phyloP scores from a whole-genome alignment of 2,888 invertebrate genomes.

The Lycia hirtaria region DNA sequence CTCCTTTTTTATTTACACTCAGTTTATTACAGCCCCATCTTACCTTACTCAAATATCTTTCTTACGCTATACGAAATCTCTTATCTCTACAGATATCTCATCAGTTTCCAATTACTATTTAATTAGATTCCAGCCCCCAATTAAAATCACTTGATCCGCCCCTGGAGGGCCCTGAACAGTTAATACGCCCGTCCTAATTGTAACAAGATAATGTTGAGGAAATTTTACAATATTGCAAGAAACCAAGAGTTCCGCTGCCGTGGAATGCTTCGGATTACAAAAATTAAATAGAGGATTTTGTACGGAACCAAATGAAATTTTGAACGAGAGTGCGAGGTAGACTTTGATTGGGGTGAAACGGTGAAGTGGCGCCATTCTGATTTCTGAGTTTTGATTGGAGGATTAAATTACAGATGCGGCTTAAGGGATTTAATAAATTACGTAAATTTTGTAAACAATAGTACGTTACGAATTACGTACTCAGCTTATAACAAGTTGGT shows the following conservation, averaged over 20 bases:
- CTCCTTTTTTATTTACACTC: no score
- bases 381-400: slow-evolving; percentile 3
- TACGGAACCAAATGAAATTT: slow-evolving; percentile 18
- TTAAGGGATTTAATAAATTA: slow-evolving; percentile 1
- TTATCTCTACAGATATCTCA: background rate
- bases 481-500: no score
- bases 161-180: slow-evolving; percentile 15
- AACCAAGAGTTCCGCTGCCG: slow-evolving; percentile 14
- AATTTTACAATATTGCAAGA: slow-evolving; percentile 32
- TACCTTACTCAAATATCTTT: background rate
- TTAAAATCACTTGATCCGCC: slow-evolving; percentile 10
- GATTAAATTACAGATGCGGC: slow-evolving; percentile 2
- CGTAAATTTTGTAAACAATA: no score
- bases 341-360: slow-evolving; percentile 16
- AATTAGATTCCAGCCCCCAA: slow-evolving; percentile 11
- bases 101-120: slow-evolving; percentile 6
- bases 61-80: background rate
- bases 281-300: slow-evolving; percentile 24
- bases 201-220: slow-evolving; percentile 31
- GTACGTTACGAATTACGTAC: no score
- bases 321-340: background rate
- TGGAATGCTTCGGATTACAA: slow-evolving; percentile 21
- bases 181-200: slow-evolving; percentile 31
- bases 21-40: no score
- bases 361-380: slow-evolving; percentile 7